These are phyloP conservation scores for Falcunculus frontatus DNA, from an alignment of 2,113 vertebrate species.

Conservation along the genomic window DNA sequence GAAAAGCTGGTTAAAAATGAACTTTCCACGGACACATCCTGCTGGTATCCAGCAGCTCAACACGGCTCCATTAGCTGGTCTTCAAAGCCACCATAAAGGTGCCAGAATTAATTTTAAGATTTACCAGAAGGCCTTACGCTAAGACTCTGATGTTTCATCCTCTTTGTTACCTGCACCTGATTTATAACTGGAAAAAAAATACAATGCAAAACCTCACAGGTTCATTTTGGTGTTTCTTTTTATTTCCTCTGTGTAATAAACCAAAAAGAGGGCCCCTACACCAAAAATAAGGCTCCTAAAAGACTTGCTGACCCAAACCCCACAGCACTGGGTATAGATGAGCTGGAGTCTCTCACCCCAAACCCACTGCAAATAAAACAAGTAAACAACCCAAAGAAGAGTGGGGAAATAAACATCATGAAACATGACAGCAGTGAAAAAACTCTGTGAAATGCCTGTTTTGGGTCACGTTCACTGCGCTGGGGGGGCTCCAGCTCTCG, in stretches of 20 bases:
- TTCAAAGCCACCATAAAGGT: neutral
- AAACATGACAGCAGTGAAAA: fast-evolving
- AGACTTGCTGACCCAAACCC: neutral
- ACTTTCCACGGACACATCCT: neutral
- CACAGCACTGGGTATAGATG: neutral
- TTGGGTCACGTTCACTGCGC: fast-evolving
- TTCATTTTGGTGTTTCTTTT: neutral
- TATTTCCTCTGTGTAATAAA: neutral
- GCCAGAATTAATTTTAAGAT: neutral
- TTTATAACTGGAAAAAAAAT: neutral
- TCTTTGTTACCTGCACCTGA: neutral
- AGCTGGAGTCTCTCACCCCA: neutral
- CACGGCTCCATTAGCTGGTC: neutral
- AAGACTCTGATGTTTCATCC: neutral
- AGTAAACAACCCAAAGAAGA: neutral
- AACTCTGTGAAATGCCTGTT: fast-evolving
- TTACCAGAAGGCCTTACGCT: neutral
- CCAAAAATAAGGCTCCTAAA: neutral
- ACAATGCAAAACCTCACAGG: neutral
- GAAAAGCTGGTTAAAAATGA: neutral
- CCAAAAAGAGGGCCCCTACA: neutral
- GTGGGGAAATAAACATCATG: neutral
- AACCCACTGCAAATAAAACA: neutral
- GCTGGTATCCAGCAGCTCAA: neutral
- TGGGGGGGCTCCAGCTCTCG: too few species aligned